A percentile compares a stretch with the other conserved stretches of the same genome.
These are phyloP conservation scores for Seira musarum DNA, from an alignment of 2,888 invertebrate genomes.

Conservation along the genomic window DNA sequence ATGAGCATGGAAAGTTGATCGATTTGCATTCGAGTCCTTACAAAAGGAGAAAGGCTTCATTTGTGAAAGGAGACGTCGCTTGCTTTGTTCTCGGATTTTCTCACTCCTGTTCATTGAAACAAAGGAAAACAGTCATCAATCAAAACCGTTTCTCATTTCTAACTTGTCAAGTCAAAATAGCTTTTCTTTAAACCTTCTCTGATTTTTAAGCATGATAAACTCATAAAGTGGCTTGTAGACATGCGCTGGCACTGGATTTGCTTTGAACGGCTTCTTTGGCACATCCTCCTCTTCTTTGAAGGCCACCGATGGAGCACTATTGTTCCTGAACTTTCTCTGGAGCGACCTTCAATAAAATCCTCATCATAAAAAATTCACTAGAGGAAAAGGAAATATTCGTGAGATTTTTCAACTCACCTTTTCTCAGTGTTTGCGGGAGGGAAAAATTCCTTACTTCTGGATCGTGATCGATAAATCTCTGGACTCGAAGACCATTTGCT, in stretches of 20 bases:
- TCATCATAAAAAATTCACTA: not conserved
- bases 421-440: constrained; percentile 65
- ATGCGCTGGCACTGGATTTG: constrained; percentile 68
- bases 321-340: constrained; percentile 62
- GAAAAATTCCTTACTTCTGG: constrained; percentile 58
- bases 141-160: not conserved
- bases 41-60: constrained; percentile 68
- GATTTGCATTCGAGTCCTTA: constrained; percentile 34
- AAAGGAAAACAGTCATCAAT: not conserved
- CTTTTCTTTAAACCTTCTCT: constrained; percentile 56
- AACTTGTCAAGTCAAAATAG: not conserved
- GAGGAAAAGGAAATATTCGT: not conserved
- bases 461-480: constrained; percentile 55
- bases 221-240: constrained; percentile 67
- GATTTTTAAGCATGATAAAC: constrained; percentile 68
- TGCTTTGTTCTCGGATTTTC: constrained; percentile 65
- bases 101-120: constrained; percentile 48
- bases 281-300: constrained; percentile 49
- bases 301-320: constrained; percentile 63
- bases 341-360: constrained; percentile 46
- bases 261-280: constrained; percentile 54
- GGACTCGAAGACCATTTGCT: constrained; percentile 68
- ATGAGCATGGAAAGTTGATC: constrained; percentile 11
- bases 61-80: constrained; percentile 66
- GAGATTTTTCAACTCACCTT: constrained; percentile 44